Base-by-base conservation (phyloP, 2,888 invertebrate species). In the Campoletis raptor region DNA sequence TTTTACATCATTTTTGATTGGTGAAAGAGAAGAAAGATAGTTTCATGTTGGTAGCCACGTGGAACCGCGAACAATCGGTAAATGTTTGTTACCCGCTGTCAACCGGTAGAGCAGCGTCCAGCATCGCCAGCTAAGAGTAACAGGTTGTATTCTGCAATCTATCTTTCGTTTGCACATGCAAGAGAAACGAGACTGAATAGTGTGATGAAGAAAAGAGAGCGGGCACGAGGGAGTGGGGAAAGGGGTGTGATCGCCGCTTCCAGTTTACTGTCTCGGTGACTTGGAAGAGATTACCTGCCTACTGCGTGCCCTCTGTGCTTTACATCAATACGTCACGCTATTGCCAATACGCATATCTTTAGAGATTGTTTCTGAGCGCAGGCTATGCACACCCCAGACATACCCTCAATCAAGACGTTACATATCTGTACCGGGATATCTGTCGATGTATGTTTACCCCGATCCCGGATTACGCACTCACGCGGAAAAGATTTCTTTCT, bases 11-110 rank as follows among this genome's bases (percentile, higher is more conserved):
- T 69, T 42, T 30, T 24, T 73, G 21, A 24, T 64, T 30, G 12
- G 61, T 12, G 54, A 70, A 57, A 54, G 85, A 83, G 77, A 45
- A 82, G 82, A 79, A 83, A 77, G 15, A 87, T 88, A 88, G 89
- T 89, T 82, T 89, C 89, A 87, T 88, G 85, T 88, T 87, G 88
- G 89, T 89, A 89, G 86, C 86, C 90, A 88, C 88, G 89, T 88
- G 87, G 85, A 76, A 88, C 85, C 81, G 81, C 48, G 72, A 45
- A 40, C 37, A 48, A 85, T 85, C 73, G 54, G 36, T 70, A 70
- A 72, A 79, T 89, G 87, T 73, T 54, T 88, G 89, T 92, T 91
- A 90, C 89, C 84, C 90, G 90, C 91, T 91, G 90, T 90, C 90
- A 90, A 91, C 89, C 77, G 80, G 73, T 73, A 81, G 80, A 2